Evolutionary conservation across 2,113 vertebrate genomes (phyloP), one percentile per base, ranked within the genome.

Genomic region (Microcebus jonahi): DNA sequence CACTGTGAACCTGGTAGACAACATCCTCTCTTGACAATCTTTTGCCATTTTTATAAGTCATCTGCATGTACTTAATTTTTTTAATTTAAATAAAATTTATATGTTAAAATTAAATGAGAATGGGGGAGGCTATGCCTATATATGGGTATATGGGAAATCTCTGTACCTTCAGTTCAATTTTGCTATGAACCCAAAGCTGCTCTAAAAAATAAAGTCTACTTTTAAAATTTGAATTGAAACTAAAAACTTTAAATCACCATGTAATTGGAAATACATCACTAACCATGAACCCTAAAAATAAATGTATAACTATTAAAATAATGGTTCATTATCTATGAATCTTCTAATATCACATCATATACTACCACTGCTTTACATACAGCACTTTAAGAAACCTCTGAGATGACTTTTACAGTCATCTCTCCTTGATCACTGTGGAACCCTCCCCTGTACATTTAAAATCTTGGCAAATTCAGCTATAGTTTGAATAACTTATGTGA

Each of bases 1-100:
- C n/a, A n/a, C n/a, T 65, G 14, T 53, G 55, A 79, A 25, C 63
- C 20, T 12, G 65, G 18, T 1, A 9, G 27, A 39, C 27, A 65
- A n/a, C 27, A 7, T 57, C 31, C 12, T 57, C 9, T 9, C 13
- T 29, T 80, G 25, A 48, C 31, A 48, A 53, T 15, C 20, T 63
- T 85, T 84, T 94, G 31, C 42, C 59, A 50, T 76, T 71, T 70
- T 61, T n/a, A 36, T 15, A 61, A 71, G 50, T 65, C 34, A 53
- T 67, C 53, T 73, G 75, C 55, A 42, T 73, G 18, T 36, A 48
- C 48, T 80, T 81, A 59, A 48, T 10, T 84, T 80, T 73, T 70
- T 57, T 70, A 15, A 70, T 86, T 63, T 77, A 70, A 81, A 81
- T 81, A 93, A 95, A 94, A 75, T 70, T 36, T 36, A 84, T 50